Base-by-base conservation (phyloP, 2,888 invertebrate genomes). In the Callinectes sapidus region DNA sequence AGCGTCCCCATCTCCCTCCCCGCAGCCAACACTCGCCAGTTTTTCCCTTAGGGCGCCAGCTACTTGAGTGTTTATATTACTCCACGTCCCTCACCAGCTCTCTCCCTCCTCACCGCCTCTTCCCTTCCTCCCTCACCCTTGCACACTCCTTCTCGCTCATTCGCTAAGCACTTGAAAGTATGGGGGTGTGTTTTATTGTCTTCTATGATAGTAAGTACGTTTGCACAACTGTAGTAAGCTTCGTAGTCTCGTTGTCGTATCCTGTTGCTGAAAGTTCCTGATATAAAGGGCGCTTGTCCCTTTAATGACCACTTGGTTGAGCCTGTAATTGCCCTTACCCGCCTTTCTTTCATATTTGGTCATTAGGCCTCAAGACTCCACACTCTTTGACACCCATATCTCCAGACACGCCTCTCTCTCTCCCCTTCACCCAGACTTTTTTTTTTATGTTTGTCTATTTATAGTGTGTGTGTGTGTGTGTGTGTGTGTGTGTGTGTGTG, bases 11-110 rank as follows among this genome's bases (percentile, higher is more conserved):
- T 71, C n/a, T 71, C 71, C 71, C 71, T 71, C 71, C 71, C 81
- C 16, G 14, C 81, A 14, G 32, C 35, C 81, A 35, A 32, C 35
- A 35, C 81, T 71, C n/a, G 10, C 28, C 71, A n/a, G 81, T 81
- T 81, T 81, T 81, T 81, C 81, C 81, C 81, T 32, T 16, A 18
- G 81, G 81, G 81, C 81, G 81, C 81, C 81, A 81, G 35, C 35
- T 32, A 81, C 81, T 81, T 32, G 81, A 81, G 81, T 81, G 81
- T 81, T 81, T 81, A 81, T 81, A 81, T 81, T 32, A 81, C 81
- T 81, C 81, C 35, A 81, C 81, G 81, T 32, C 35, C n/a, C 16
- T 32, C 81, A 16, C 32, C 71, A 32, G 13, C 14, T 14, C 35
- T 32, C 81, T 13, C 81, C n/a, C 28, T 71, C 71, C 81, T 14